These are phyloP conservation scores for Aradophagus sp. DNA, from an alignment of 1,140 invertebrate genomes.

Conservation along the genomic window DNA sequence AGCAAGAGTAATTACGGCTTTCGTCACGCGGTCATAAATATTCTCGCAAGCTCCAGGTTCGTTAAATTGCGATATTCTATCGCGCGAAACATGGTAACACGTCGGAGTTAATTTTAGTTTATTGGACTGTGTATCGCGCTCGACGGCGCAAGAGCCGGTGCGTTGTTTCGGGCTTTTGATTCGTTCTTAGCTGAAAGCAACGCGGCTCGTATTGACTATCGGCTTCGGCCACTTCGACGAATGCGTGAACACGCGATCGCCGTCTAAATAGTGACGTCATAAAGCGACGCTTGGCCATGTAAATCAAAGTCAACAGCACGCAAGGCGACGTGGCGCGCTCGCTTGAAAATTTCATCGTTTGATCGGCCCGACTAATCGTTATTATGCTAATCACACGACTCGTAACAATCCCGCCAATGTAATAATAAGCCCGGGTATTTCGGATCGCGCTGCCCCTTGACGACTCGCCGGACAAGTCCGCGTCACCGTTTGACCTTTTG, in stretches of 20 bases:
- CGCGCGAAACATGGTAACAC: conserved; percentile 37
- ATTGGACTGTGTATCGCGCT: conserved; percentile 49
- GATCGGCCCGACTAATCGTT: conserved; percentile 68
- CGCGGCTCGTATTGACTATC: conserved; percentile 61
- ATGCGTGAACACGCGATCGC: conserved; percentile 63
- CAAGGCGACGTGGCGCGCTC: conserved; percentile 64
- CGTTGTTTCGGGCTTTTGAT: conserved; percentile 53
- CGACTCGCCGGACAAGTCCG: too few species aligned
- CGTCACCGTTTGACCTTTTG: too few species aligned
- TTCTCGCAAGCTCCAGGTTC: conserved; percentile 42
- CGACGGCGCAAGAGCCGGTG: conserved; percentile 13
- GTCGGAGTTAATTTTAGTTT: conserved; percentile 53
- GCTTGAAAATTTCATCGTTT: conserved; percentile 71
- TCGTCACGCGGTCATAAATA: conserved; percentile 59
- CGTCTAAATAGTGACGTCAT: conserved; percentile 71
- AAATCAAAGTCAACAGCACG: conserved; percentile 72
- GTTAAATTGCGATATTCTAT: conserved; percentile 54
- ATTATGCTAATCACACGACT: conserved; percentile 58
- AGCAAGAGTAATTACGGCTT: conserved; percentile 53
- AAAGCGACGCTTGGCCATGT: conserved; percentile 66
- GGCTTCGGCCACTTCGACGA: conserved; percentile 57
- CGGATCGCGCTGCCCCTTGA: too few species aligned
- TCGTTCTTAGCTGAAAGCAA: conserved; percentile 42
- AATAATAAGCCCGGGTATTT: conserved; percentile 22
- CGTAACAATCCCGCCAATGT: conserved; percentile 11